Conservation (phyloP, 2,797 vertebrate species). For the Mormyrus proboscirostris region DNA sequence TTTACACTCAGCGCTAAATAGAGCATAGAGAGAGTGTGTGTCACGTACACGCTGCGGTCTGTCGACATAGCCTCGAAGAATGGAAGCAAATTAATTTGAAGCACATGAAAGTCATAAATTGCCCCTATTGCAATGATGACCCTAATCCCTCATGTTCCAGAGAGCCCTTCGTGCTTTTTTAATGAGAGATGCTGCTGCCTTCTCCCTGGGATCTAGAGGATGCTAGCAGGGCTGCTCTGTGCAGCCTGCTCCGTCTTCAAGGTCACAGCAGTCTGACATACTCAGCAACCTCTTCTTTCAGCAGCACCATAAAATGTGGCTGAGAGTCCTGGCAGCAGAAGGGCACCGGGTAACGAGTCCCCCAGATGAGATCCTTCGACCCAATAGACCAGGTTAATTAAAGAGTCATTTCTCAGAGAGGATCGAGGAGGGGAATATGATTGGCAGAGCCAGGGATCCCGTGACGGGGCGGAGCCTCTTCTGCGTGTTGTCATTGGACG, state of each 20-base stretch:
- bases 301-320: background rate
- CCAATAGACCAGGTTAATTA: conserved; percentile 25
- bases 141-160: background rate
- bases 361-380: background rate
- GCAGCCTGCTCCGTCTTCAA: background rate
- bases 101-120: background rate
- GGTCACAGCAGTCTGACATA: background rate
- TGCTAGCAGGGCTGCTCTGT: too few relatives aligned
- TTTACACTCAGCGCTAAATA: background rate
- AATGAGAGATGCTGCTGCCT: background rate
- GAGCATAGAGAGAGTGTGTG: background rate
- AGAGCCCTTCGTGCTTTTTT: background rate
- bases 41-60: background rate
- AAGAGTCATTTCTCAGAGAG: conserved; percentile 22
- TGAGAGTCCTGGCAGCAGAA: background rate
- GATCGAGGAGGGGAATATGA: background rate
- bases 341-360: background rate
- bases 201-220: background rate
- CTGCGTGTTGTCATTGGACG: background rate
- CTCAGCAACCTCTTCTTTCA: background rate
- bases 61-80: background rate
- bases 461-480: background rate
- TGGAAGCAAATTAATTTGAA: background rate
- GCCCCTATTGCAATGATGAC: background rate
- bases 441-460: background rate